Base-by-base conservation (phyloP, 2,888 invertebrate genomes). In the Megamerina dolium region DNA sequence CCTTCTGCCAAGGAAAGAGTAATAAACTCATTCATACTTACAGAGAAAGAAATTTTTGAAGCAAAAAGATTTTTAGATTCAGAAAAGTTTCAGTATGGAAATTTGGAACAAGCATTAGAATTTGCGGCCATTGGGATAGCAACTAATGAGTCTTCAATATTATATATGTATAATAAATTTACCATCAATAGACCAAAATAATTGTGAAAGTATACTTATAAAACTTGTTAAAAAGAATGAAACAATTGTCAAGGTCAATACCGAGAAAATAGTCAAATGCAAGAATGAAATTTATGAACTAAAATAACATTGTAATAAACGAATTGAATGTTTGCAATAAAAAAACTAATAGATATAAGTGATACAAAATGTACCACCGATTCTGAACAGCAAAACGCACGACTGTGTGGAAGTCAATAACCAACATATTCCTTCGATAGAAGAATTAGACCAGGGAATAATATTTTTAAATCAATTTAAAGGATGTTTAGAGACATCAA, bases 21-120 rank as follows among this genome's bases (percentile, higher is more conserved):
- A 42, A 47, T 21, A 39, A 47, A 19, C 46, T 50, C 10, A 46
- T 44, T 50, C 10, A 47, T 52, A 20, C 35, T 53, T n/a, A 51
- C 47, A 6, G 46, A 36, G 21, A 40, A 37, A 21, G 47, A 53
- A 44, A 41, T n/a, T n/a, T n/a, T n/a, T n/a, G n/a, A n/a, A n/a
- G n/a, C n/a, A n/a, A n/a, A n/a, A n/a, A n/a, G n/a, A n/a, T n/a
- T n/a, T n/a, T 49, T 16, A 18, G 48, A 17, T 20, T n/a, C n/a
- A n/a, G n/a, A n/a, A 50, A 48, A 40, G 32, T 45, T 34, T 36
- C 41, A 45, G 44, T n/a, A n/a, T n/a, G n/a, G n/a, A n/a, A 50
- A 48, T 42, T 36, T 45, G 34, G 38, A 43, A 45, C 43, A 49
- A 34, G 50, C 46, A 21, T 21, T 45, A 12, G 41, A 49, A 30